Base-by-base conservation (phyloP, 2,888 invertebrate genomes). In the Notocelia uddmanniana region DNA sequence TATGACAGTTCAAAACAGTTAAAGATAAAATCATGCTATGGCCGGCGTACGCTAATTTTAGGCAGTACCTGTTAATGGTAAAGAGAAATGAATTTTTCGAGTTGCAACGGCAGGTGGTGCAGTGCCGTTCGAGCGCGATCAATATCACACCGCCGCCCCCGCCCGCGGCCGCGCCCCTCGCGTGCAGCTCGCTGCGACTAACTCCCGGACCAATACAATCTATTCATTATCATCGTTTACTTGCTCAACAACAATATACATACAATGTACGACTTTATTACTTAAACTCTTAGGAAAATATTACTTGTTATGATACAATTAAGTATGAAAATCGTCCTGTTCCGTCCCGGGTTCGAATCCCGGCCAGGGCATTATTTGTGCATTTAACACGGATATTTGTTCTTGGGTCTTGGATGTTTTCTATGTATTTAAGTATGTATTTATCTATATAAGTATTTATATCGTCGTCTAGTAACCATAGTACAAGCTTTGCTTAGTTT, bases 41-140 rank as follows among this genome's bases (percentile, higher is more conserved):
- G 26, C 2, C 10, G 21, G 21, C 0, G 50, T 18, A 23, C 8
- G 37, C 2, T n/a, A 18, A 13, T 52, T 60, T 52, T 54, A 19
- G 37, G 31, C 52, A 31, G 54, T 41, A 41, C 52, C 70, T 52
- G 41, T 64, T 21, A 64, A 3, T 37, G 34, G 23, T 41, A 45
- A 41, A 18, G 50, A 31, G 31, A 77, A 75, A 81, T 77, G 79
- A 81, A 75, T 82, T 85, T 83, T 73, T 81, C 78, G 77, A 79
- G 83, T 81, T 89, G 89, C 89, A 88, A 77, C 80, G 82, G 83
- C 85, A 86, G 88, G 86, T 86, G 85, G 84, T 90, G 90, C 89
- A 89, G 76, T 75, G 73, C 67, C 69, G 71, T 37, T 13, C 74
- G 55, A 81, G 78, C 76, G 75, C 83, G 91, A 91, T 91, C 91